Evolutionary conservation across 2,113 vertebrate species (phyloP), one percentile per base, ranked within the genome.

Genomic region (Rafetus swinhoei): DNA sequence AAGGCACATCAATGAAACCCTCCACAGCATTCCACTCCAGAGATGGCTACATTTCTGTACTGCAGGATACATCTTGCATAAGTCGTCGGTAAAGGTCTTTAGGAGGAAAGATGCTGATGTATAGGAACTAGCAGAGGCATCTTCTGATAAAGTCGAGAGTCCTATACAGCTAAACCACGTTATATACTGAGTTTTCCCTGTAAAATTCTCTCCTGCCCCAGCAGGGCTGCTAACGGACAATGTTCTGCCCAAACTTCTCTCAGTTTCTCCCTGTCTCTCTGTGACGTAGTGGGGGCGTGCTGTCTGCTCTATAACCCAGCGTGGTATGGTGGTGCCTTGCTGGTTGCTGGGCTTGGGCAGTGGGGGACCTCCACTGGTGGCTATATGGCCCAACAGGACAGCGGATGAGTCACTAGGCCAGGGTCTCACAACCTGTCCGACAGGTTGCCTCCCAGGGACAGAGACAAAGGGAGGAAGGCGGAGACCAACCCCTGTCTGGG

Each of bases 71-170:
- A 1, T 5, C 27, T 32, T 19, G 16, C 19, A 29, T 56, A 54
- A 7, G 1, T 4, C 50, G 39, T 24, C 50, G 21, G 22, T 50
- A 24, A 77, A 4, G n/a, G 15, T 55, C 16, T 85, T 89, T 27
- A 1, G 3, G 81, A 16, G 16, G 25, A 55, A n/a, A 65, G 1
- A 8, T 0, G 9, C 76, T 3, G 2, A 14, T 55, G 57, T 0
- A 1, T 21, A 3, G 7, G 19, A 88, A 52, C 50, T 15, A 45
- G 76, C 7, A 1, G 65, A 11, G 32, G 35, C 39, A 6, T 7
- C n/a, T 72, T 1, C 82, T 29, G n/a, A 54, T 39, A 7, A 39
- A n/a, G 54, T 12, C 65, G 2, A 4, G 74, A 80, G 9, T 81
- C 77, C 9, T 81, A 25, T 55, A 57, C 56, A 65, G 88, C 50